These are phyloP conservation scores for Lytechinus pictus DNA, from an alignment of 35 echinoderm and acorn worm species.

Conservation along the genomic window DNA sequence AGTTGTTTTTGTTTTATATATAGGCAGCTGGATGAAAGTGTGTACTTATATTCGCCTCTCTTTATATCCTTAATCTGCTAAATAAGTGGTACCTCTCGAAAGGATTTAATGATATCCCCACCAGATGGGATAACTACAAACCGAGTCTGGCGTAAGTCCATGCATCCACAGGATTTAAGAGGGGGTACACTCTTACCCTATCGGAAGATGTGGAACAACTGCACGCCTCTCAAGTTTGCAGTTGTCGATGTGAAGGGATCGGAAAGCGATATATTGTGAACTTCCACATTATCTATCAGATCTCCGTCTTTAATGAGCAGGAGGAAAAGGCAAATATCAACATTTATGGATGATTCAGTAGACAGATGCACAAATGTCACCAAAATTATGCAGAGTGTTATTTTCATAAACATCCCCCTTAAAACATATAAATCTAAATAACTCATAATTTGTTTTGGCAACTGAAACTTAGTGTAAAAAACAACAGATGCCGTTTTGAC, in stretches of 20 bases:
- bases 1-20: neutral
- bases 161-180: neutral
- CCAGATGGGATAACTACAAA: neutral
- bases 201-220: neutral
- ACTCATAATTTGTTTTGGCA: neutral
- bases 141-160: neutral
- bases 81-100: constrained; percentile 7
- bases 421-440: no score
- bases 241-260: neutral
- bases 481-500: neutral
- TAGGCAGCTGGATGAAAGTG: neutral
- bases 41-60: neutral
- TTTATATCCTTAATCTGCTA: neutral
- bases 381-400: neutral
- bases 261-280: neutral
- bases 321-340: neutral
- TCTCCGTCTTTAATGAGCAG: neutral
- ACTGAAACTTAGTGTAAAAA: neutral
- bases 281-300: neutral
- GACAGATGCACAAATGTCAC: neutral
- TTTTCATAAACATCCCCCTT: neutral
- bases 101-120: neutral
- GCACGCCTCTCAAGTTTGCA: neutral
- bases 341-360: neutral
- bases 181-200: neutral